These are phyloP conservation scores for Hyles lineata DNA, from an alignment of 2,888 invertebrate species.

Conservation along the genomic window DNA sequence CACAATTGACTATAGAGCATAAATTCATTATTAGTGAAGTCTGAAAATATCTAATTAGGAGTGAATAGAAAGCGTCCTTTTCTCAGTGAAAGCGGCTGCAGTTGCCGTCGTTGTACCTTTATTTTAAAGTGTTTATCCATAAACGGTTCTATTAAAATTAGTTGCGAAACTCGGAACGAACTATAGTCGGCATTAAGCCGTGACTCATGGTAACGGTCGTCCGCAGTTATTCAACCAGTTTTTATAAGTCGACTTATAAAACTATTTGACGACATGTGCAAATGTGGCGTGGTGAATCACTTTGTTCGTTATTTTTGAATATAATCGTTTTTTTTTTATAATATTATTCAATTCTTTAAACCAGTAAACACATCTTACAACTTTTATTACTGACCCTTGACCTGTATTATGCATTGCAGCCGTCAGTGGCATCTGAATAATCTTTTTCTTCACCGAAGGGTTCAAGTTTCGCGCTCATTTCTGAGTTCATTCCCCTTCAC, in stretches of 20 bases:
- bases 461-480: not conserved
- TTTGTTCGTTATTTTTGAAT: slow-evolving; percentile 40
- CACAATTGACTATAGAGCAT: too few species aligned
- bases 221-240: slow-evolving; percentile 30
- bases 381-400: too few species aligned
- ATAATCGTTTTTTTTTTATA: not conserved
- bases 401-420: too few species aligned
- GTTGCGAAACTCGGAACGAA: slow-evolving; percentile 10
- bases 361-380: too few species aligned
- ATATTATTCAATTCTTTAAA: too few species aligned
- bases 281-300: slow-evolving; percentile 46
- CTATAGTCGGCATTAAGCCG: slow-evolving; percentile 24
- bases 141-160: slow-evolving; percentile 25
- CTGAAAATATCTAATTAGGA: not conserved
- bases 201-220: slow-evolving; percentile 31
- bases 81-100: slow-evolving; percentile 10
- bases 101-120: not conserved
- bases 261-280: slow-evolving; percentile 37
- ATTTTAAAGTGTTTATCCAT: slow-evolving; percentile 23
- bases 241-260: slow-evolving; percentile 24
- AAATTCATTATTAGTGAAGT: not conserved
- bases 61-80: slow-evolving; percentile 9
- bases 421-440: too few species aligned
- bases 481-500: slow-evolving; percentile 2
- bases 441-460: not conserved